Evolutionary conservation across 2,888 invertebrate genomes (phyloP), one percentile per base, ranked within the genome.

Genomic region (Agrotis segetum): DNA sequence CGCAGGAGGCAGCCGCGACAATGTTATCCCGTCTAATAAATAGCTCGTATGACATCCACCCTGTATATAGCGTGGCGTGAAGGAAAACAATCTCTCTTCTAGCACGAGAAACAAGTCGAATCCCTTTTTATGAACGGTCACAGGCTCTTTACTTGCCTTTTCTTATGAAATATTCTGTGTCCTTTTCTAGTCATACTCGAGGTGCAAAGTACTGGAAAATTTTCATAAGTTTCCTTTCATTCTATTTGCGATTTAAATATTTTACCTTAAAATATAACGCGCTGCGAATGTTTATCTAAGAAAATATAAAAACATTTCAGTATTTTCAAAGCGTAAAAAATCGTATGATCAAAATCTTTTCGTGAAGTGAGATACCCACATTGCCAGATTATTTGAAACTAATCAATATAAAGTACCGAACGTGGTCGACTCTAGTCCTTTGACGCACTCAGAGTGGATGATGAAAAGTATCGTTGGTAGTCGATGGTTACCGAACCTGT

Each of bases 21-120:
- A 93, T 94, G 94, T 95, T 95, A 94, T 93, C 93, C 92, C 90
- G 88, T 92, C 92, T 94, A 93, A 95, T 94, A 93, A 94, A 95
- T 95, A 92, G 93, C 92, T 89, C 86, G 89, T 92, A 93, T 94
- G 95, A 95, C 92, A 92, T 90, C 91, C 89, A 88, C 87, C 90
- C 87, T 85, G 84, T 90, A 88, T 89, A 89, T 91, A 91, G 88
- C 89, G 87, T 87, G 87, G 85, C 89, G 90, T 89, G 92, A 90
- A 92, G 90, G 90, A 92, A 93, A 93, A 93, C 92, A 94, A 94
- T 93, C 91, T 93, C 89, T 92, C 90, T 91, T 91, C 88, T 83
- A 89, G 87, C 90, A 88, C 81, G 84, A 92, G 92, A 91, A 93
- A 93, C 91, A 93, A 92, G 92, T 91, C 91, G 90, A 92, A 94